These are phyloP conservation scores for Thymelicus sylvestris DNA, from an alignment of 2,888 invertebrate genomes.

Conservation along the genomic window DNA sequence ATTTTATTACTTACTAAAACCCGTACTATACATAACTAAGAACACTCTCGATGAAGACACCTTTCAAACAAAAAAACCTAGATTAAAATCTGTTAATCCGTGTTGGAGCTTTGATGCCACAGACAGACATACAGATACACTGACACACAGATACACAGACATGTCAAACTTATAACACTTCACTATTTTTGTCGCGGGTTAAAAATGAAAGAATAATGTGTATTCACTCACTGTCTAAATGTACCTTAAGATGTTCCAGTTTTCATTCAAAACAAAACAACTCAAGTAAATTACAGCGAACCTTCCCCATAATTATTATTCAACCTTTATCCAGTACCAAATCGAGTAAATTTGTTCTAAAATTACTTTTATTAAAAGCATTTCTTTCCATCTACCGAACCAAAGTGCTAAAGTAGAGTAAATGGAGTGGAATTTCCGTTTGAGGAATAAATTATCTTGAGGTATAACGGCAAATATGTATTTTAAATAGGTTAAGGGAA, in stretches of 20 bases:
- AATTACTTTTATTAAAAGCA: slow-evolving; percentile 82
- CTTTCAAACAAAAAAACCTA: no score
- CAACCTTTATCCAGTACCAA: slow-evolving; percentile 72
- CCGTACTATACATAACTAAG: no score
- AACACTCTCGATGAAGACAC: no score
- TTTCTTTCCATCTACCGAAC: slow-evolving; percentile 74
- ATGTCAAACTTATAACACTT: no score
- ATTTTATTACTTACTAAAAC: no score
- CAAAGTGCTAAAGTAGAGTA: slow-evolving; percentile 78
- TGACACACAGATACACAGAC: no score
- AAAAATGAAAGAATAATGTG: slow-evolving; percentile 1
- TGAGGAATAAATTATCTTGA: slow-evolving; percentile 72
- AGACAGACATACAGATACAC: no score
- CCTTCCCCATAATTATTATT: slow-evolving; percentile 73
- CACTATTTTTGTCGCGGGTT: no score
- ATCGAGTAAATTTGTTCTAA: slow-evolving; percentile 76
- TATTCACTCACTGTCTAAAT: neutral
- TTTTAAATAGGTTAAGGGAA: slow-evolving; percentile 50
- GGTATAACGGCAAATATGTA: slow-evolving; percentile 70
- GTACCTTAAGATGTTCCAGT: slow-evolving; percentile 1
- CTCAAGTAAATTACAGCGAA: slow-evolving; percentile 67
- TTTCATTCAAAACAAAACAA: slow-evolving; percentile 49
- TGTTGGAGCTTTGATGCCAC: no score
- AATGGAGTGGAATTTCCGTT: slow-evolving; percentile 80
- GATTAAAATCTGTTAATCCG: no score